Evolutionary conservation across 2,113 vertebrate genomes (phyloP), one percentile per base, ranked within the genome.

Genomic region (Bubo bubo): DNA sequence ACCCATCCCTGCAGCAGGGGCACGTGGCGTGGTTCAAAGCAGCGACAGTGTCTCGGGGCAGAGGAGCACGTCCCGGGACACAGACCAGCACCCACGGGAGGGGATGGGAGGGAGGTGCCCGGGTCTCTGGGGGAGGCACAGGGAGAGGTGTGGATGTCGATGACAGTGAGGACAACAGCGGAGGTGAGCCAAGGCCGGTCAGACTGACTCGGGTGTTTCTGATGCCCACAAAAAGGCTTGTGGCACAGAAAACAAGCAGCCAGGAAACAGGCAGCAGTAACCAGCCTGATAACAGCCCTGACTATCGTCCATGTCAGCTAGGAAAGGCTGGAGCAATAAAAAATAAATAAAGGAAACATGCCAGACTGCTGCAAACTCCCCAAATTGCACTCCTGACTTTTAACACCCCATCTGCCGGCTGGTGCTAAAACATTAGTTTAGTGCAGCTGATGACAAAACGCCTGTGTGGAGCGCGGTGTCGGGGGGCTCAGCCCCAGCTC

Each of bases 131-230:
- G 23, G 67, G 28, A 59, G 47, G 5, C 32, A 56, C 30, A 7
- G 13, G 75, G 14, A 41, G 30, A 9, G 34, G 7, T 5, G 35
- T 11, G 58, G 30, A 13, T 50, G 74, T 8, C n/a, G 67, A 7
- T 22, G 56, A 14, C 16, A 10, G 27, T 4, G 56, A 32, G 26
- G 82, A 4, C 22, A 32, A 32, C 1, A 20, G 60, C 0, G 0
- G 52, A 39, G 71, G 30, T 24, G 63, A 91, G 72, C 66, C 52
- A 24, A 21, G 62, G 62, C 67, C 8, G 21, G 19, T 43, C 47
- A 59, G 84, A 7, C 52, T 8, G 66, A 15, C 41, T 32, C 4
- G 0, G 3, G 37, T 9, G 18, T 30, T 68, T 45, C 66, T 27
- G 27, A 53, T 39, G 43, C 34, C 66, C 43, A 21, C 17, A 4